Conservation (phyloP, 2,797 vertebrate species). For the Alectoris magna region DNA sequence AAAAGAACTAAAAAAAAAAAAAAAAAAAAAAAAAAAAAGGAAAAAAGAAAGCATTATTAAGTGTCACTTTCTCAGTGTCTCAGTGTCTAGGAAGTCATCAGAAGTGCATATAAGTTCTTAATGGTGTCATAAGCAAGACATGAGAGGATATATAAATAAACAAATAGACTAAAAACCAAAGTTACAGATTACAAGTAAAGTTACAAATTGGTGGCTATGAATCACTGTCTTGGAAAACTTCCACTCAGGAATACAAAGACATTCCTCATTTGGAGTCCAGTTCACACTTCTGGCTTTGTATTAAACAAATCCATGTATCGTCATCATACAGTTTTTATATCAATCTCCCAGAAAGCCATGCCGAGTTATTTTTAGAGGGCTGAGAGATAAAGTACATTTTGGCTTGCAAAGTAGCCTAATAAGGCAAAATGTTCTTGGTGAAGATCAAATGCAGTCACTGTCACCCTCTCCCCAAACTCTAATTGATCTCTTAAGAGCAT, state of each 20-base stretch:
- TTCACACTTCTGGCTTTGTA: conserved; percentile 47
- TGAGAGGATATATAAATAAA: background rate
- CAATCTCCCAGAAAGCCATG: conserved; percentile 62
- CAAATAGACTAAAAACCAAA: background rate
- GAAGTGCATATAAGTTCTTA: background rate
- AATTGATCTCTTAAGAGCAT: conserved; percentile 11
- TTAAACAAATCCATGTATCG: conserved; percentile 54
- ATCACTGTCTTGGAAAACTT: conserved; percentile 56
- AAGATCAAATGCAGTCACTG: conserved; percentile 48
- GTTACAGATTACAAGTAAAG: conserved; percentile 39
- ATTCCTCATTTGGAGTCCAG: conserved; percentile 37
- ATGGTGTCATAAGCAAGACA: background rate
- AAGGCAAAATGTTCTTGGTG: conserved; percentile 54
- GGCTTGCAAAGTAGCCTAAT: conserved; percentile 59
- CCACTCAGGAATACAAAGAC: conserved; percentile 39
- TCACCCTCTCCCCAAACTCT: background rate
- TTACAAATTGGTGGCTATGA: conserved; percentile 39
- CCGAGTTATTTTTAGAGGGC: conserved; percentile 48
- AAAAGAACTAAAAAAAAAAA: background rate
- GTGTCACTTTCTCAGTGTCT: background rate
- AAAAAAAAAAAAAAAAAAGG: background rate
- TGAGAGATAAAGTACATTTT: conserved; percentile 45
- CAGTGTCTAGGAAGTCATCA: background rate
- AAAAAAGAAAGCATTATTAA: background rate
- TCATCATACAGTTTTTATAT: conserved; percentile 47